phyloP scores from a whole-genome alignment of 2,113 vertebrate species.

The Corvus hawaiiensis region DNA sequence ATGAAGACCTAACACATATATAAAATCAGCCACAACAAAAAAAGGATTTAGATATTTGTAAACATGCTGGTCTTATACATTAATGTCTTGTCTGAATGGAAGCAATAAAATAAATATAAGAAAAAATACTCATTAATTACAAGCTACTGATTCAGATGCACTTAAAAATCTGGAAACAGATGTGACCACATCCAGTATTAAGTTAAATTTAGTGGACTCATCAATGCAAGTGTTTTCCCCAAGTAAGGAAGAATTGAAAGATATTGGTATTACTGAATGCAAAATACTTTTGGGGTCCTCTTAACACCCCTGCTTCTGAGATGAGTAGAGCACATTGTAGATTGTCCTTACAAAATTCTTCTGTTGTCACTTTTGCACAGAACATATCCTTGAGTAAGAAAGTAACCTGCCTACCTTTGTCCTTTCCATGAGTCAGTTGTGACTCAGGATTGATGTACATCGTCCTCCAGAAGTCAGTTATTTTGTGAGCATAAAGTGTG shows the following conservation, averaged over 20 bases:
- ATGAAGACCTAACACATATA: neutral
- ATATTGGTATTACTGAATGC: neutral
- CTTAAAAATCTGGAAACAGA: neutral
- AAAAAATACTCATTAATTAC: neutral
- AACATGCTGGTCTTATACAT: neutral
- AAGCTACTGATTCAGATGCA: neutral
- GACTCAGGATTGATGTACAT: slow-evolving; percentile 11
- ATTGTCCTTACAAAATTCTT: neutral
- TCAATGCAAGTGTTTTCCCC: neutral
- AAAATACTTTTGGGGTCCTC: neutral
- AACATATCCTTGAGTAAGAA: neutral
- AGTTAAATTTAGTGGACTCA: neutral
- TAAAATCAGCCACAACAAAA: neutral
- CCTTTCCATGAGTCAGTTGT: slow-evolving; percentile 26
- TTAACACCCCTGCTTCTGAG: neutral
- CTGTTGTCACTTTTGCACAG: neutral
- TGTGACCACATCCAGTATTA: neutral
- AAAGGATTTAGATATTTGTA: neutral
- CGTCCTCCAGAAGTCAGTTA: neutral
- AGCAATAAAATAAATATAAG: neutral
- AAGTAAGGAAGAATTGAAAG: neutral
- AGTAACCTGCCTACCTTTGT: neutral
- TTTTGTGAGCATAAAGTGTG: neutral
- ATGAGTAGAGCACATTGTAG: neutral
- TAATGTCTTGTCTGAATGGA: neutral